Conservation (phyloP, 2,888 invertebrate species). For the Entomobrya proxima region DNA sequence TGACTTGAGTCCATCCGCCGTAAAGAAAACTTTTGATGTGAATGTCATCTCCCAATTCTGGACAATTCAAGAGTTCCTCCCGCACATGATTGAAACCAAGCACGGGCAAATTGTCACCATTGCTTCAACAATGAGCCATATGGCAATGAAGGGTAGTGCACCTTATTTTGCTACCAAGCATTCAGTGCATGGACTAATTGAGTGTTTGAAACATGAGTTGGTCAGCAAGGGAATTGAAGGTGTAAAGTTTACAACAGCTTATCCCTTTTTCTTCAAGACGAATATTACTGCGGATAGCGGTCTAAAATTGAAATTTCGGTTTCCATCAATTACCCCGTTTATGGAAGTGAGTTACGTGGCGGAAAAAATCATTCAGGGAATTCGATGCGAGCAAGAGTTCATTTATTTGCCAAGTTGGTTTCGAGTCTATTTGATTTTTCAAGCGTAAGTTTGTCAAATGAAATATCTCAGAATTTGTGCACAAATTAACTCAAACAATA, state of each 20-base stretch:
- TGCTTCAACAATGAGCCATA: slow-evolving; percentile 82
- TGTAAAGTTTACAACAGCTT: slow-evolving; percentile 45
- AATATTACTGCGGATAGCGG: background rate
- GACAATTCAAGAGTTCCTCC: slow-evolving; percentile 80
- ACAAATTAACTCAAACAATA: background rate
- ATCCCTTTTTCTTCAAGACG: slow-evolving; percentile 46
- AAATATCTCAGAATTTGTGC: background rate
- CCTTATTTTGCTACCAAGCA: slow-evolving; percentile 44
- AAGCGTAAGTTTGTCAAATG: slow-evolving; percentile 15
- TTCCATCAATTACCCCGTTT: slow-evolving; percentile 38
- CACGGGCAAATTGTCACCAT: slow-evolving; percentile 82
- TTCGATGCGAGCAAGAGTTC: slow-evolving; percentile 13
- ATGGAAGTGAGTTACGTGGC: slow-evolving; percentile 29
- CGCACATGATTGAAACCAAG: slow-evolving; percentile 80
- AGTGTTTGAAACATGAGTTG: slow-evolving; percentile 46
- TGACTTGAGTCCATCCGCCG: slow-evolving; percentile 79
- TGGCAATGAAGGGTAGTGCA: slow-evolving; percentile 77
- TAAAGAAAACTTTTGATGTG: slow-evolving; percentile 80
- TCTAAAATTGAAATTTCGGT: background rate
- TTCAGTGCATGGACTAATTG: slow-evolving; percentile 36
- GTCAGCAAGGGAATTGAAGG: background rate
- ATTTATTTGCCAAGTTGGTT: slow-evolving; percentile 21
- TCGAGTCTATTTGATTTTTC: background rate
- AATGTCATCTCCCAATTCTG: slow-evolving; percentile 83
- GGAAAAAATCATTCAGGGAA: slow-evolving; percentile 3